Base-by-base conservation (phyloP, 2,113 vertebrate species). In the Etheostoma spectabile region DNA sequence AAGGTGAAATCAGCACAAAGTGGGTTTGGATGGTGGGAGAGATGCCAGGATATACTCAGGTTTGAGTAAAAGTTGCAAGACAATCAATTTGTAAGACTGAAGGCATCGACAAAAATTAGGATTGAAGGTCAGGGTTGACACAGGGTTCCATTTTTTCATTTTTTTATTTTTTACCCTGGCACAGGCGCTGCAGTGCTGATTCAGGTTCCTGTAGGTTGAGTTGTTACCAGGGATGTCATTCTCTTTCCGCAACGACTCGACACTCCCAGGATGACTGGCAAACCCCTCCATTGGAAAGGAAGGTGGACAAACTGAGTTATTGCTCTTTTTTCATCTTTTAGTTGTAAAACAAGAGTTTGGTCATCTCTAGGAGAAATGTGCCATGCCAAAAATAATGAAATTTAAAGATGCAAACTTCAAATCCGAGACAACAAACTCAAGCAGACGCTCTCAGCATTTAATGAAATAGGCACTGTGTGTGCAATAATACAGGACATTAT, bases 181-280 rank as follows among this genome's bases (percentile, higher is more conserved):
- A 88, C 94, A 93, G 94, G 90, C 90, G 91, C 84, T 93, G 93
- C 92, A 92, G 90, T 95, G 94, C 91, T 95, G 94, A 82, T 82
- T 95, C 91, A 94, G 85, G 77, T 77, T 94, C 63, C 82, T 85
- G 84, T 89, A 93, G 88, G 91, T 84, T 76, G 94, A 88, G 91
- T 89, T 89, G 84, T 93, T 76, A 89, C 92, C 66, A 46, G 83
- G 90, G 80, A 68, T 77, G 87, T 94, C 71, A 27, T 86, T 93
- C 88, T 65, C 85, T 89, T 94, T 94, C 89, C 11, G 76, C 91
- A 96, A 86, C 64, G 90, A 96, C 89, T 95, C 91, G 80, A 91
- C 88, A 88, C 89, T 95, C 87, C 83, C 95, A 18, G 82, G 91
- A 7, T 88, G 86, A 77, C 88, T 93, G 84, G 87, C 85, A 78